Conservation (phyloP, 1,140 invertebrate genomes). For the Geopemphigus sp. region DNA sequence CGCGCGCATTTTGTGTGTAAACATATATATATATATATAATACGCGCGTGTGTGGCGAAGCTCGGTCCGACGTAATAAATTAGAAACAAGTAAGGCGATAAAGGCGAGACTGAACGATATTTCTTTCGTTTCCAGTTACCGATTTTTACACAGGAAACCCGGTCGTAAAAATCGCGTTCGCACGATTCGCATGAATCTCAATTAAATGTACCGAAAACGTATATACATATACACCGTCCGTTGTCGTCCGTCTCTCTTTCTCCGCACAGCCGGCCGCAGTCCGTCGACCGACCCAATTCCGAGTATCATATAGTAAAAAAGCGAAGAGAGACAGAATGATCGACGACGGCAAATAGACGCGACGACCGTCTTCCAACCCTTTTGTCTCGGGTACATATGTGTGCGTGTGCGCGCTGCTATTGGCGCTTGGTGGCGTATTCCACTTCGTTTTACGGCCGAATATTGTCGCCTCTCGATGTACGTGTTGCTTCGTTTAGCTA, state of each 20-base stretch:
- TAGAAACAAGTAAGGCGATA: constrained; percentile 23
- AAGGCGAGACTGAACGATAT: constrained; percentile 18
- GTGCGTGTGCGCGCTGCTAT: too few relatives aligned
- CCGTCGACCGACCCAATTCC: neutral
- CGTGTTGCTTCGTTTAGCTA: too few relatives aligned
- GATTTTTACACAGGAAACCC: constrained; percentile 21
- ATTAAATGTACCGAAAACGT: constrained; percentile 23
- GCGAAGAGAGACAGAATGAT: neutral
- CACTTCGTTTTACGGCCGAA: too few relatives aligned
- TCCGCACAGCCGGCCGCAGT: too few relatives aligned
- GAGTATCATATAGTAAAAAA: neutral
- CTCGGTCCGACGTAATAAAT: constrained; percentile 21
- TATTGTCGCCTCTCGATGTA: too few relatives aligned
- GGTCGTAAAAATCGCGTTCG: constrained; percentile 25
- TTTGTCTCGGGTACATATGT: too few relatives aligned
- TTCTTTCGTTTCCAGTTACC: constrained; percentile 33
- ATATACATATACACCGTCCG: too few relatives aligned
- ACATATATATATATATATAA: too few relatives aligned
- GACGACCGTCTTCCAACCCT: too few relatives aligned
- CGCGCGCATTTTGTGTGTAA: neutral
- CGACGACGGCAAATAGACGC: neutral
- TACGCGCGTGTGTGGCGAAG: neutral
- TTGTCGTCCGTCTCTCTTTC: too few relatives aligned
- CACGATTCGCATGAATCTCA: neutral
- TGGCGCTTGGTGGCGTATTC: too few relatives aligned